Base-by-base conservation (phyloP, 2,113 vertebrate genomes). In the Nerophis ophidion region DNA sequence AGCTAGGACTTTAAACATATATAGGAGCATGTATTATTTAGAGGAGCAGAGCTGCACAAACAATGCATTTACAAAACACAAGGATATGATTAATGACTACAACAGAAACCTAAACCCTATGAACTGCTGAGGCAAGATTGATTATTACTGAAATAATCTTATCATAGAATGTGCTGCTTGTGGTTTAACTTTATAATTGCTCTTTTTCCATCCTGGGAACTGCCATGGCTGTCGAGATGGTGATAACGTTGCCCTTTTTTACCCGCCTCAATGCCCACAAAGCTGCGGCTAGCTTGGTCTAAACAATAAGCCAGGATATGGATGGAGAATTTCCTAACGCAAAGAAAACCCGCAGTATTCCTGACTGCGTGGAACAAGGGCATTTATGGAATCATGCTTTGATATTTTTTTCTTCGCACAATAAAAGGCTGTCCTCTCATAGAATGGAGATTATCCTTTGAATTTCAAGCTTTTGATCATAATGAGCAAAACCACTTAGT, bases 401-500 rank as follows among this genome's bases (percentile, higher is more conserved):
- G 68, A 76, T 66, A 79, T 70, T 56, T 36, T 6, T 61, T 48
- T 59, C 60, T 61, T 9, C 3, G 9, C 16, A 50, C 53, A 62
- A 62, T 68, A 72, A 63, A 66, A 57, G 51, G 55, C 44, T 72
- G 68, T 63, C 54, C 56, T 60, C 57, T 81, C 65, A 65, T 66
- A 77, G 62, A 62, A 68, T 61, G 47, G 52, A 62, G 67, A 76
- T 73, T 26, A 4, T 66, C 66, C 74, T 86, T 85, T 86, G 76
- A 86, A 69, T 81, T 51, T 63, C 57, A 3, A 55, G 75, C 77
- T 77, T 87, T 84, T 89, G 85, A 86, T 83, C 81, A 81, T 85
- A 83, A 88, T 83, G 76, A 89, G 76, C 65, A 74, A 84, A 86
- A 87, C 83, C 74, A 63, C 63, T 65, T 71, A 84, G 84, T 89